Percentiles rank a stretch among this genome's conserved stretches.
Evolutionary conservation across 2,888 invertebrate genomes (phyloP).

Genomic region (Epiblema foenella): DNA sequence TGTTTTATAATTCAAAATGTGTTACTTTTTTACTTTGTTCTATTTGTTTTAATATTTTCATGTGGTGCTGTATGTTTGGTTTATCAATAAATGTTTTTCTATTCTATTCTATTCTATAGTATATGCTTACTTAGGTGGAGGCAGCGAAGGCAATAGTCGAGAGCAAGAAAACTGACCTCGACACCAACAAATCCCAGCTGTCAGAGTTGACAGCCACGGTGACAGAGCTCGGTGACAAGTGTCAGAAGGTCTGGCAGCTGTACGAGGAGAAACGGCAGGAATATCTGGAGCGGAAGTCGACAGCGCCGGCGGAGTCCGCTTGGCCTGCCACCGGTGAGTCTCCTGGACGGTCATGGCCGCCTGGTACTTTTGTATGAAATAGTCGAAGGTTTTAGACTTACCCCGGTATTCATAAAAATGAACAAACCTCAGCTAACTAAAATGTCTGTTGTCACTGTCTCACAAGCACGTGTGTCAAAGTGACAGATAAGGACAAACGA

Average conservation of each 20-base stretch:
- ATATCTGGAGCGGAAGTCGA: slow-evolving; percentile 63
- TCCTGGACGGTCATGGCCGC: background rate
- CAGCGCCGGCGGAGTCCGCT: slow-evolving; percentile 73
- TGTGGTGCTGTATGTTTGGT: no score
- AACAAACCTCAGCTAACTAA: no score
- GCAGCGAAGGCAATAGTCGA: slow-evolving; percentile 92
- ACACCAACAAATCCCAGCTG: slow-evolving; percentile 91
- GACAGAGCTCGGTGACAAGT: slow-evolving; percentile 87
- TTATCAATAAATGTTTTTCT: no score
- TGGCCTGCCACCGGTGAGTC: slow-evolving; percentile 54
- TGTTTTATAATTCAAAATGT: no score
- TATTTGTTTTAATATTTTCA: no score
- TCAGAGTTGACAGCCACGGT: slow-evolving; percentile 89
- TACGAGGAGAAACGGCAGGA: slow-evolving; percentile 87
- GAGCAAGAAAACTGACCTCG: slow-evolving; percentile 91
- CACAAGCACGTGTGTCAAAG: no score
- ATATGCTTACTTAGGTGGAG: slow-evolving; percentile 83
- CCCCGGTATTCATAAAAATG: no score
- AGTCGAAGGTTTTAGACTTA: background rate
- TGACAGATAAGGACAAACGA: no score
- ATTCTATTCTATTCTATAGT: background rate
- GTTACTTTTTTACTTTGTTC: no score
- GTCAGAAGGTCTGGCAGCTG: slow-evolving; percentile 71
- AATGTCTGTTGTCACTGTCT: no score
- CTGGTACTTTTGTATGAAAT: slow-evolving; percentile 10